A percentile compares a stretch with the other conserved stretches of the same genome.
phyloP scores from a whole-genome alignment of 2,113 vertebrate genomes.

The Paraplagusia blochii region DNA sequence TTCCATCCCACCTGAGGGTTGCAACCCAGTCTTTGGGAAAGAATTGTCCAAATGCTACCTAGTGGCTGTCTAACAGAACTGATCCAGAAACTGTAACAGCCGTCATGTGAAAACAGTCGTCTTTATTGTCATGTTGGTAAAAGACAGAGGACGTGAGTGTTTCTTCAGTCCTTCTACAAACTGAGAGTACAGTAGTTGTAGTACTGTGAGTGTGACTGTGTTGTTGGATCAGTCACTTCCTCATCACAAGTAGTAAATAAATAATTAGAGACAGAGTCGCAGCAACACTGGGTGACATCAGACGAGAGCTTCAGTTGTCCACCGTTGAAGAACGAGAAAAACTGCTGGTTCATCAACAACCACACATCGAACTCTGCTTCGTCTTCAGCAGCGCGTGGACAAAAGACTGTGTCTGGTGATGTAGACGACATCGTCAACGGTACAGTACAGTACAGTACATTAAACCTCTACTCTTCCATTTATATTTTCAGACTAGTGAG shows the following conservation, averaged over 20 bases:
- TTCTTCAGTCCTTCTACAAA: slow-evolving; percentile 46
- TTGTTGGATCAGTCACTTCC: slow-evolving; percentile 36
- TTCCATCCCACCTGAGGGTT: no score
- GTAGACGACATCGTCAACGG: no score
- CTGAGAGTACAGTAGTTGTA: slow-evolving; percentile 28
- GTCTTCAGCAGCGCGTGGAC: slow-evolving; percentile 2
- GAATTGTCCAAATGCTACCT: no score
- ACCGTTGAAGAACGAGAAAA: not conserved
- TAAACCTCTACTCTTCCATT: not conserved
- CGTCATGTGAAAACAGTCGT: slow-evolving; percentile 73
- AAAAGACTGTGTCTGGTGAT: not conserved
- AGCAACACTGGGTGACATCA: slow-evolving; percentile 11
- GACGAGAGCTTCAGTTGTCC: no score
- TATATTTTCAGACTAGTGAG: not conserved
- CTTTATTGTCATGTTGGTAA: slow-evolving; percentile 76
- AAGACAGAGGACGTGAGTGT: slow-evolving; percentile 59
- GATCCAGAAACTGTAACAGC: slow-evolving; percentile 31
- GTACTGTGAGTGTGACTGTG: slow-evolving; percentile 40
- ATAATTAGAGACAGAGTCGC: slow-evolving; percentile 33
- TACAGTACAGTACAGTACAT: not conserved
- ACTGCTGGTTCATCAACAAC: slow-evolving; percentile 29
- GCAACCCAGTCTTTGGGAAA: no score
- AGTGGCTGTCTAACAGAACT: not conserved
- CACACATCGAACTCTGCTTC: slow-evolving; percentile 1
- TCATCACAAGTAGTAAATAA: slow-evolving; percentile 48